Evolutionary conservation across 2,113 vertebrate species (phyloP).

Genomic region (Paraplagusia blochii): DNA sequence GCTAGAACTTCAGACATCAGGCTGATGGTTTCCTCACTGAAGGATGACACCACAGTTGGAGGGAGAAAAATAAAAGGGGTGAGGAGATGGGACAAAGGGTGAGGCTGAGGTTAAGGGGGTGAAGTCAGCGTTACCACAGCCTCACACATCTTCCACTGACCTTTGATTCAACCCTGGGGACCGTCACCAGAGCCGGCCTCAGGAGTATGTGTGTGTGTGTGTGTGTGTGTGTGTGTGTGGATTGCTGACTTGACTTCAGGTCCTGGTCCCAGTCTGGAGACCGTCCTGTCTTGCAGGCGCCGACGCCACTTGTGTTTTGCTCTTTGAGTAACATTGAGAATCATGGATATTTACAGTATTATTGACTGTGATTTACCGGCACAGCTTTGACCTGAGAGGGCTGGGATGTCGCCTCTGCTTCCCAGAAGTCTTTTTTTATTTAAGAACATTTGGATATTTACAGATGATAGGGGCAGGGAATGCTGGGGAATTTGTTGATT

Average conservation of each 20-base stretch:
- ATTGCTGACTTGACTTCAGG: slow-evolving; percentile 9
- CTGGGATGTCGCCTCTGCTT: slow-evolving; percentile 1
- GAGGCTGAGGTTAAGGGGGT: slow-evolving; percentile 45
- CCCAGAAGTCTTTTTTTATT: slow-evolving; percentile 8
- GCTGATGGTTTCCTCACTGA: slow-evolving; percentile 20
- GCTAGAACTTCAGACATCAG: slow-evolving; percentile 34
- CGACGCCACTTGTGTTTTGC: slow-evolving; percentile 18
- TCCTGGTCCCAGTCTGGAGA: slow-evolving; percentile 14
- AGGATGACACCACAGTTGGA: slow-evolving; percentile 19
- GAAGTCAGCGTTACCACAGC: slow-evolving; percentile 45
- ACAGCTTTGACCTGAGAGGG: slow-evolving; percentile 32
- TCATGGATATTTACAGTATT: slow-evolving; percentile 35
- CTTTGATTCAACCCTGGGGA: slow-evolving; percentile 50
- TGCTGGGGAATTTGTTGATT: too few species aligned
- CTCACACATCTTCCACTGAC: slow-evolving; percentile 55
- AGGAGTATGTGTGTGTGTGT: slow-evolving; percentile 14
- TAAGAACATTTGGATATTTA: not conserved
- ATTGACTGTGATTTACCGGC: slow-evolving; percentile 45
- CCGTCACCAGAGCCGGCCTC: slow-evolving; percentile 36
- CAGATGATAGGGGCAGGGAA: not conserved
- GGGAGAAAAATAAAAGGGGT: not conserved
- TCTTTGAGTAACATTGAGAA: slow-evolving; percentile 23
- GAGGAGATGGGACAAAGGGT: slow-evolving; percentile 28
- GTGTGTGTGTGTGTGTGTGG: slow-evolving; percentile 1
- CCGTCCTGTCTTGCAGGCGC: slow-evolving; percentile 21